These are phyloP conservation scores for Lontra canadensis DNA, from an alignment of 2,113 vertebrate genomes.

Conservation along the genomic window DNA sequence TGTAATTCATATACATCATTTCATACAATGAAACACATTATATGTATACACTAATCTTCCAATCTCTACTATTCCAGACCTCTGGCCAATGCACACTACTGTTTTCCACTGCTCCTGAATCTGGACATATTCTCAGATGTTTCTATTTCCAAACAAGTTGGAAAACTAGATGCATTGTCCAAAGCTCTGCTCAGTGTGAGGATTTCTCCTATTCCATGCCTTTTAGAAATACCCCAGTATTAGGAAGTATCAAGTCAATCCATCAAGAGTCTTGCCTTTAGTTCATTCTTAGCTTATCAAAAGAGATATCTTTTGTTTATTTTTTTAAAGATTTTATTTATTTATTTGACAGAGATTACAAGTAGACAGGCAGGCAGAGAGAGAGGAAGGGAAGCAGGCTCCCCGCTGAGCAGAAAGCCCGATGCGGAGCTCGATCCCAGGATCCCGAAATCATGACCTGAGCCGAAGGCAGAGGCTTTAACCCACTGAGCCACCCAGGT, in stretches of 20 bases:
- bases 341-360: too few relatives aligned
- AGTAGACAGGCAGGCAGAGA: too few relatives aligned
- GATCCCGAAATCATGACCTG: too few relatives aligned
- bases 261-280: background rate
- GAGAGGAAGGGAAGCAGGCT: too few relatives aligned
- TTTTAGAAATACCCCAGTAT: background rate
- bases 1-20: background rate
- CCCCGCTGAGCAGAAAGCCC: too few relatives aligned
- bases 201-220: background rate
- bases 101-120: background rate
- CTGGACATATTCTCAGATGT: background rate
- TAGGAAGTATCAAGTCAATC: too few relatives aligned
- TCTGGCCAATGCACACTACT: background rate
- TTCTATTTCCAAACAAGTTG: background rate
- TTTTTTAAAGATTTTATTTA: too few relatives aligned
- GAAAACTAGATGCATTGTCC: background rate
- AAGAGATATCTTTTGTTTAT: background rate
- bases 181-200: background rate
- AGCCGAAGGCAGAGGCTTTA: too few relatives aligned
- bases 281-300: background rate
- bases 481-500: too few relatives aligned
- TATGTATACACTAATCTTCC: background rate
- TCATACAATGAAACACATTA: background rate
- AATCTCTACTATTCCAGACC: background rate
- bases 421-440: too few relatives aligned